Evolutionary conservation across 2,113 vertebrate genomes (phyloP), one percentile per base, ranked within the genome.

Genomic region (Crocuta crocuta): DNA sequence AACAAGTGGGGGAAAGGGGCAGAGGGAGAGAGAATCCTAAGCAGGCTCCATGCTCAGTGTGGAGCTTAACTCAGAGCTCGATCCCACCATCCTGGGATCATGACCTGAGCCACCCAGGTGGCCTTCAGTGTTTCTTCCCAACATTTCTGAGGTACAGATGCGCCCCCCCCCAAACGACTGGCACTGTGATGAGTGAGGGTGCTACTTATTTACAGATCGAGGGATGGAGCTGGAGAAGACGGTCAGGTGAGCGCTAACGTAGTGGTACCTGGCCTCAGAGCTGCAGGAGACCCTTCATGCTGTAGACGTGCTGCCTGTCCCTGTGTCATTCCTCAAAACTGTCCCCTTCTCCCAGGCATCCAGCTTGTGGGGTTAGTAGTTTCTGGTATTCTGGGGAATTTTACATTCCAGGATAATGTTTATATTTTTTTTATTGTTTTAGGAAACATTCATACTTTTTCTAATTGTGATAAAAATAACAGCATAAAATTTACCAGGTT

Each of bases 391-490:
- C 53, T 73, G 53, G 53, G 66, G 71, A 63, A 73, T 82, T 39
- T 33, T 35, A 82, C 48, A 24, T 87, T 94, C 15, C 19, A n/a
- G 28, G 35, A 48, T 39, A 81, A 5, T 94, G 26, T 63, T 24
- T 94, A 4, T 53, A 81, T 82, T 65, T 94, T 94, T 89, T 13
- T 33, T 12, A 53, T 6, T 19, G 63, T 82, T 89, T 94, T 88
- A 1, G 26, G 66, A 84, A 74, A 65, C 43, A 35, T 35, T 58
- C 31, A 3, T 33, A 50, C 65, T 53, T 73, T 76, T 76, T 24
- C 39, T 35, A 35, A 10, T 17, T 63, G 39, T 84, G 31, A 73
- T 73, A 31, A 84, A 84, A 84, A 71, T 71, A 71, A 26, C 23
- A 80, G 10, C 39, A 6, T 76, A 50, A 89, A 82, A 82, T 24